Base-by-base conservation (phyloP, 2,888 invertebrate species). In the Opisthograptis luteolata region DNA sequence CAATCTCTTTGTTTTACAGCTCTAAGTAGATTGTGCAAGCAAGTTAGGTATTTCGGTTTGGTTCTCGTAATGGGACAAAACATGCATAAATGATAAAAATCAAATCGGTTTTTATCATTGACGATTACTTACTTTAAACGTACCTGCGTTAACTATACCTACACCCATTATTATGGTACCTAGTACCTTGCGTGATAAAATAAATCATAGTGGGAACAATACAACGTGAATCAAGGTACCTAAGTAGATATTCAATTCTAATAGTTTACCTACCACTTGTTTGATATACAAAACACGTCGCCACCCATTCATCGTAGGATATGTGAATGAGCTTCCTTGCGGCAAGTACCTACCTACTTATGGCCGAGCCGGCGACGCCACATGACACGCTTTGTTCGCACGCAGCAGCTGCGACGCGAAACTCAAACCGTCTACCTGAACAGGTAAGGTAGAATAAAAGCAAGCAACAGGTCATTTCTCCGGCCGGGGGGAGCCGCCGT, bases 381-480 rank as follows among this genome's bases (percentile, higher is more conserved):
- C 76, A 77, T 83, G 84, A 81, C 76, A 70, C 64, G 73, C 80
- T 81, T 85, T 83, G 84, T 85, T 82, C 72, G 70, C 66, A 59
- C 66, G 69, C 70, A 76, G 81, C 88, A 86, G 87, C 88, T 88
- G 87, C 76, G 68, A 84, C 73, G 84, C 80, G 65, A 83, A 83
- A 80, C 82, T 79, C 76, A 74, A 78, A 78, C 71, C 47, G 50
- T 56, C 79, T 81, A 81, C 88, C 87, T 87, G 87, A 78, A 80
- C 88, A 88, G 89, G 89, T 87, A 88, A 83, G n/a, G n/a, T 77
- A 79, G 80, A 81, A n/a, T n/a, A n/a, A n/a, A n/a, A n/a, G n/a
- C n/a, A n/a, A 84, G 87, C 88, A 88, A 88, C 88, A 89, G 88
- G 88, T 89, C 87, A 87, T 85, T 87, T 87, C 84, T 75, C 80